These are phyloP conservation scores for Aphis craccivora DNA, from an alignment of 1,140 invertebrate species.

Conservation along the genomic window DNA sequence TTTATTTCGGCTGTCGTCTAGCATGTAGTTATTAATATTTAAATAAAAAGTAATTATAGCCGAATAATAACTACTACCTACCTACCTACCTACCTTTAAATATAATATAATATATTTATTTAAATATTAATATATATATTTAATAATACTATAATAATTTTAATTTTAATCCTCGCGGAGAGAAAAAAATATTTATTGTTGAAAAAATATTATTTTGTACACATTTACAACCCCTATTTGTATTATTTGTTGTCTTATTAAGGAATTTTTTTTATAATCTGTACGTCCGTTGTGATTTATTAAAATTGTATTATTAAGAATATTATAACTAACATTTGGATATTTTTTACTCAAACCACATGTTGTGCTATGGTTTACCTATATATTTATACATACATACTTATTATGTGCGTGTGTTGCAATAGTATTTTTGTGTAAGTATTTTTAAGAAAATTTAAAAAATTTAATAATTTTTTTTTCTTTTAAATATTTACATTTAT, in stretches of 20 bases:
- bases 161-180: conserved; percentile 12
- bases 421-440: background rate
- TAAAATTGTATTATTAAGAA: conserved; percentile 33
- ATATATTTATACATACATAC: conserved; percentile 5
- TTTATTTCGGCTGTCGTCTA: background rate
- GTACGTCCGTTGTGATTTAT: conserved; percentile 40
- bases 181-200: background rate
- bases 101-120: conserved; percentile 12
- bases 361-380: background rate
- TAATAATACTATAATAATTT: conserved; percentile 11
- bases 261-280: conserved; percentile 29
- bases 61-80: background rate
- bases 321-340: conserved; percentile 37
- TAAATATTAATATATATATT: conserved; percentile 23
- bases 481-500: conserved; percentile 15
- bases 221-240: background rate
- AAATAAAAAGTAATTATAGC: conserved; percentile 7
- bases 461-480: conserved; percentile 2
- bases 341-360: conserved; percentile 40
- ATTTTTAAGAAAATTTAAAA: conserved; percentile 19
- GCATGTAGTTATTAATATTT: conserved; percentile 21
- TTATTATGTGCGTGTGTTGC: background rate
- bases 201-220: conserved; percentile 24
- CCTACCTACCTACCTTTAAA: background rate
- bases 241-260: conserved; percentile 21